Evolutionary conservation across 2,888 invertebrate species (phyloP), one percentile per base, ranked within the genome.

Genomic region (Rhogogaster chlorosoma): DNA sequence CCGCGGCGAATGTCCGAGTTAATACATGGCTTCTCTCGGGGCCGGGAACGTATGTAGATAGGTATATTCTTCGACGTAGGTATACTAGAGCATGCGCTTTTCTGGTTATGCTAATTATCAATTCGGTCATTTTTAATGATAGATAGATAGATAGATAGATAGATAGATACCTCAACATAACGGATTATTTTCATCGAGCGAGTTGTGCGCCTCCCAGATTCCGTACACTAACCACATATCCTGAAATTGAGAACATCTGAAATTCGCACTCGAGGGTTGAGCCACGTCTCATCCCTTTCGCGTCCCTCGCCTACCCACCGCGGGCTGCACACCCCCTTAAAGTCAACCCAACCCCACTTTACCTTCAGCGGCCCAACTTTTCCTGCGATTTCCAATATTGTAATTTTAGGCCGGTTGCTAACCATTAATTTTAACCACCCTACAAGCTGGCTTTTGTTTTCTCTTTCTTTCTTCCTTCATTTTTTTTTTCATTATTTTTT

Each of bases 1-100:
- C 89, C n/a, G 26, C 88, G 88, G 87, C 91, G 90, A 91, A 91
- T 91, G 90, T 90, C 89, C 89, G 89, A 89, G 89, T 90, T 91
- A 91, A 92, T 91, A 91, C 92, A 92, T 91, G 90, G 90, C 91
- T 91, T 91, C 91, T 89, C 88, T 89, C 90, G 89, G 89, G 89
- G 89, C 88, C 36, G 18, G 29, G 88, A 53, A n/a, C 53, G 53
- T 53, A 53, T 7, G 53, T n/a, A 53, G 86, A 86, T 87, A 85
- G 82, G 80, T 85, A 85, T 73, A 53, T 49, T 49, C 32, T 77
- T 29, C 49, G 61, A 64, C 45, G 67, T n/a, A n/a, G n/a, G n/a
- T 77, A 53, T 38, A 29, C 32, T 29, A 29, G 45, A 53, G 32
- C 26, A n/a, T 77, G 77, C 77, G 77, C 77, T 49, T 53, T 18